A percentile compares a stretch with the other conserved stretches of the same genome.
Evolutionary conservation across 2,113 vertebrate species (phyloP).

Genomic region (Noturus placidus): DNA sequence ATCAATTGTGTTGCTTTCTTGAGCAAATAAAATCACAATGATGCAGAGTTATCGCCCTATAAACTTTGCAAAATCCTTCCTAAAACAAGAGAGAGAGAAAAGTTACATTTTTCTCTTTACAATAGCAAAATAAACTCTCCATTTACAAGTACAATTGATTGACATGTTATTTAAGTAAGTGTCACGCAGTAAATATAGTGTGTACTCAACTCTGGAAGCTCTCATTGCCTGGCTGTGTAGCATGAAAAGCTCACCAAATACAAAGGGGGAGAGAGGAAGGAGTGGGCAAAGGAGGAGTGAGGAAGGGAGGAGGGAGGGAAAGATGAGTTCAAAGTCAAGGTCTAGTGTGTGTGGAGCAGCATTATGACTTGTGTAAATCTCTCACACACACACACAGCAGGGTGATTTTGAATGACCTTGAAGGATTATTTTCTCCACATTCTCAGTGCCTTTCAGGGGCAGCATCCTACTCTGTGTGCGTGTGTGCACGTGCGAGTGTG

Average conservation of each 20-base stretch:
- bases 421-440: neutral
- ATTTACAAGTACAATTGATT: neutral
- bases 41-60: neutral
- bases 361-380: slow-evolving; percentile 13
- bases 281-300: slow-evolving; percentile 7
- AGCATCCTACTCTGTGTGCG: neutral
- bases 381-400: slow-evolving; percentile 20
- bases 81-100: neutral
- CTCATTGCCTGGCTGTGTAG: neutral
- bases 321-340: slow-evolving; percentile 6
- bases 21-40: neutral
- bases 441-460: neutral
- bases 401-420: slow-evolving; percentile 28
- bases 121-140: neutral
- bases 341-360: neutral
- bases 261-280: neutral
- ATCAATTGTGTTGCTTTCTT: neutral
- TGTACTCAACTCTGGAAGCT: neutral
- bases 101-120: neutral
- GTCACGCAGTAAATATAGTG: neutral
- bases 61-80: neutral
- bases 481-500: neutral
- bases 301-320: neutral
- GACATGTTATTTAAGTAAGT: neutral
- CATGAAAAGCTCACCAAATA: too few relatives aligned